Base-by-base conservation (phyloP, 2,888 invertebrate genomes). In the Anorthoa munda region DNA sequence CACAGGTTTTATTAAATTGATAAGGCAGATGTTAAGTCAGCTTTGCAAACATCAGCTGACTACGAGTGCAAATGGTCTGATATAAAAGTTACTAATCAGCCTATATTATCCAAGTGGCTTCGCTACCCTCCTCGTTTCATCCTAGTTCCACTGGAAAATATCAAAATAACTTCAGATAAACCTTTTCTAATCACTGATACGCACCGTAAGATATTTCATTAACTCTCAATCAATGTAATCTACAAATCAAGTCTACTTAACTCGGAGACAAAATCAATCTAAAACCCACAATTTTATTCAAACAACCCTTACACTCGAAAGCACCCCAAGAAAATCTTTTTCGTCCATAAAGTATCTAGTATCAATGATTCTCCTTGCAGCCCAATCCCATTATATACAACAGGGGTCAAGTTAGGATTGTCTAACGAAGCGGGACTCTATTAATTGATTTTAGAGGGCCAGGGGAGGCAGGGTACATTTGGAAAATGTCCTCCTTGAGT, bases 401-500 rank as follows among this genome's bases (percentile, higher is more conserved):
- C 86, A 90, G 88, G 91, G 95, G 95, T 94, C 94, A 94, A 92
- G 87, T 91, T 92, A 87, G 90, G 84, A 82, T 86, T 85, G 91
- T 74, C 84, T 93, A 94, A 94, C 94, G 91, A 94, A 92, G 90
- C 94, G 86, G 88, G 83, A 83, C 92, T 88, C 88, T 91, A 94
- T 94, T 94, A 95, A 95, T 94, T 94, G 94, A 92, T 93, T 93
- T 92, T 84, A 81, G 83, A 84, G 85, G 80, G 79, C 80, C 58
- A 75, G 84, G 87, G 87, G 87, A 83, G 84, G 75, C 77, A 69
- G 83, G 84, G 88, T 87, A 84, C 85, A 82, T 86, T 84, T 74
- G 74, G 77, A 84, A 84, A 84, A 81, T 82, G 84, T 85, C 85
- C 84, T 82, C 81, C 81, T 86, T 85, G 79, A 81, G 68, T 74